phyloP scores from a whole-genome alignment of 2,888 invertebrate genomes.

The Blomia tropicalis region DNA sequence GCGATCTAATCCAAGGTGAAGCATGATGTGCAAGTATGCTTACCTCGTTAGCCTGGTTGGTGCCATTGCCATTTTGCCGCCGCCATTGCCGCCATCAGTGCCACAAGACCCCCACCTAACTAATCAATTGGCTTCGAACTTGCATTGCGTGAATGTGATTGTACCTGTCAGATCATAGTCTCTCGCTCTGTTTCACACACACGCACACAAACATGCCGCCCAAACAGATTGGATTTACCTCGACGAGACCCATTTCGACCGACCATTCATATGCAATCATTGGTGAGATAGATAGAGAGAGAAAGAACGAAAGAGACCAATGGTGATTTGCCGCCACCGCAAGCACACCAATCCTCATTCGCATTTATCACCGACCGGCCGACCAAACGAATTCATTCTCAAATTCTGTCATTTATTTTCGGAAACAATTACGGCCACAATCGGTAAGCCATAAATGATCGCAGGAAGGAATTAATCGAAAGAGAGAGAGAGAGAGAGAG shows the following conservation, averaged over 20 bases:
- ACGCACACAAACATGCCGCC: constrained; percentile 5
- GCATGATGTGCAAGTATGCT: neutral
- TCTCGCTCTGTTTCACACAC: too few relatives aligned
- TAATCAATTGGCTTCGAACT: constrained; percentile 9
- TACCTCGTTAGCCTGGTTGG: neutral
- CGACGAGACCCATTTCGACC: neutral
- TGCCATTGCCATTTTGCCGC: too few relatives aligned
- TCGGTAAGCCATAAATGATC: too few relatives aligned
- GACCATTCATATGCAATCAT: too few relatives aligned
- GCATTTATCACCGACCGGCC: neutral
- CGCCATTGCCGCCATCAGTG: too few relatives aligned
- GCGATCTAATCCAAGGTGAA: neutral
- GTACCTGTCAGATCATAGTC: neutral
- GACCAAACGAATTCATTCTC: constrained; percentile 4
- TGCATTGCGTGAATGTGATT: constrained; percentile 1
- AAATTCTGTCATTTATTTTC: constrained; percentile 4
- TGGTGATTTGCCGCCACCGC: too few relatives aligned
- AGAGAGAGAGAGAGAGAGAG: too few relatives aligned
- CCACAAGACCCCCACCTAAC: constrained; percentile 2
- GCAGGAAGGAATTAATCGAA: too few relatives aligned
- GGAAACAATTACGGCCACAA: too few relatives aligned
- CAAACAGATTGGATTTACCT: neutral
- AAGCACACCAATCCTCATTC: neutral
- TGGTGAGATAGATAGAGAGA: too few relatives aligned
- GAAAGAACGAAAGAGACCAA: too few relatives aligned